Percentiles rank a stretch among this genome's conserved stretches.
Evolutionary conservation across 2,888 invertebrate genomes (phyloP).

Genomic region (Chrysodeixis includens): DNA sequence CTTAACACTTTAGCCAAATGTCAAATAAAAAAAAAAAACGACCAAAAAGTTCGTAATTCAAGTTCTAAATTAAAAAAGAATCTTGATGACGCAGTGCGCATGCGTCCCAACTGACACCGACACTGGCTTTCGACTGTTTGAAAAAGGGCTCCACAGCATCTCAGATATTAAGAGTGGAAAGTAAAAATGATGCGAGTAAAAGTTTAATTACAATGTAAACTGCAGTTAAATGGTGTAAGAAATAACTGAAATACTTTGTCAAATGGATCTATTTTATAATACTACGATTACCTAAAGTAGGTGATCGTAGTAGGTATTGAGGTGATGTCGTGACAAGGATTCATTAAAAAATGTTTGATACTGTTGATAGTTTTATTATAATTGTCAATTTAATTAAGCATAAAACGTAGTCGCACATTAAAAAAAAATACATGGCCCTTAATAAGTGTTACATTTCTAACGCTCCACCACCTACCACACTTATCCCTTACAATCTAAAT

Average conservation of each 20-base stretch:
- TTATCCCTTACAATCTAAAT: not conserved
- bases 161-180: slow-evolving; percentile 69
- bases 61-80: slow-evolving; percentile 50
- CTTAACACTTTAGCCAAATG: not conserved
- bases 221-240: slow-evolving; percentile 35
- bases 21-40: not conserved
- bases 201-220: slow-evolving; percentile 66
- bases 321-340: too few species aligned
- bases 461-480: not conserved
- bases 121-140: slow-evolving; percentile 75
- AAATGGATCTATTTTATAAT: not conserved
- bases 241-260: not conserved
- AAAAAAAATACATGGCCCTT: not conserved
- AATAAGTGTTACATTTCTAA: not conserved
- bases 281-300: too few species aligned
- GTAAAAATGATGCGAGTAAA: slow-evolving; percentile 79
- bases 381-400: too few species aligned
- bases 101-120: slow-evolving; percentile 52
- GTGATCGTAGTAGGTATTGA: too few species aligned
- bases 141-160: slow-evolving; percentile 77
- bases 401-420: too few species aligned
- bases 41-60: not conserved
- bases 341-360: too few species aligned
- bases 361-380: too few species aligned
- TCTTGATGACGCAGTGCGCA: slow-evolving; percentile 54